Percentiles rank a stretch among this genome's conserved stretches.
Conservation (phyloP, 2,888 invertebrate genomes). For the Xestoiulus laeticollis region DNA sequence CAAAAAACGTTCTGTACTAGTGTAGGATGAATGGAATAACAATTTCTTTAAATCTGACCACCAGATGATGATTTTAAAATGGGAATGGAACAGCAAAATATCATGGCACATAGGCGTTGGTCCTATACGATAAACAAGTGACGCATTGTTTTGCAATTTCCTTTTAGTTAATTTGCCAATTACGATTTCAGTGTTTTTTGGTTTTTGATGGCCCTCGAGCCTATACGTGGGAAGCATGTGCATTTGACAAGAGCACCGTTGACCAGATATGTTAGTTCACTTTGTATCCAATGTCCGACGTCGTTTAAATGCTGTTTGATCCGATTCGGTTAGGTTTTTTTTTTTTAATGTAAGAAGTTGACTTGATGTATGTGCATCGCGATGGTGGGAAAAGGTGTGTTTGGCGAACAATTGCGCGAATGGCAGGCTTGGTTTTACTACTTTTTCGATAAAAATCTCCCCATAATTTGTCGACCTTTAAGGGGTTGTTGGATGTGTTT, state of each 20-base stretch:
- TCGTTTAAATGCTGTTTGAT: conserved; percentile 16
- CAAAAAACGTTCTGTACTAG: too few species aligned
- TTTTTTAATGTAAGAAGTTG: not conserved
- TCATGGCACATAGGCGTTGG: not conserved
- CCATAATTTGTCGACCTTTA: conserved; percentile 43
- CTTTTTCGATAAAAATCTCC: conserved; percentile 40
- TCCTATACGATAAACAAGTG: not conserved
- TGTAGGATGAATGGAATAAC: too few species aligned
- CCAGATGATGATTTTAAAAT: not conserved
- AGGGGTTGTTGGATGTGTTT: conserved; percentile 41
- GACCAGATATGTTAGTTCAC: not conserved
- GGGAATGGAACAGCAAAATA: not conserved
- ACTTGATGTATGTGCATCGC: not conserved
- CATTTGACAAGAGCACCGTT: not conserved
- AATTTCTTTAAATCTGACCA: not conserved
- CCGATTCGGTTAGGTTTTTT: conserved; percentile 7
- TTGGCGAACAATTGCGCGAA: conserved; percentile 20
- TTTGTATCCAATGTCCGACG: not conserved
- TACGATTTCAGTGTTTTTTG: not conserved
- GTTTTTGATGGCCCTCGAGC: not conserved
- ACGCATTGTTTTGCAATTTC: not conserved
- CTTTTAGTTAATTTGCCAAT: not conserved
- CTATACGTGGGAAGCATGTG: not conserved
- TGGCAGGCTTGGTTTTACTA: not conserved
- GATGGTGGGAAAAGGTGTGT: conserved; percentile 28